Base-by-base conservation (phyloP, 64 coral and sea anemone species). In the Montipora sp. region DNA sequence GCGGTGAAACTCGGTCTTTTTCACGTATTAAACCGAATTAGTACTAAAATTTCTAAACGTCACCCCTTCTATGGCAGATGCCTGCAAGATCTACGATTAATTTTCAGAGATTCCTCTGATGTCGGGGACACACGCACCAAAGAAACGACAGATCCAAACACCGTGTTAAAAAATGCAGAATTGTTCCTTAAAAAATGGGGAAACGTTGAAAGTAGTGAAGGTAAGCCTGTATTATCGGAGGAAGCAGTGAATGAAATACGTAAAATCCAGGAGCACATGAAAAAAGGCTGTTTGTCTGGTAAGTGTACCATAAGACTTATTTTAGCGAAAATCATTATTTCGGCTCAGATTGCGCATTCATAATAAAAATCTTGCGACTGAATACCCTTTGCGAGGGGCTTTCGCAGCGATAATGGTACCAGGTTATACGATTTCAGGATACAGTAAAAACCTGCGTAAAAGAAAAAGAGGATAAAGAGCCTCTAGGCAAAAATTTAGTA, bases 251-350 rank as follows among this genome's bases (percentile, higher is more conserved):
- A 92, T 68, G 72, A 92, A 87, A 51, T 92, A 75, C 44, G 63
- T n/a, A 87, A 85, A 57, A 76, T 92, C 49, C 77, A 51, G 68
- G 90, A 61, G 55, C 90, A 92, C 48, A 92, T 92, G 75, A 85
- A 70, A 53, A 75, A 51, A 24, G 82, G 81, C 22, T 92, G 90
- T 51, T 84, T 92, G 80, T 92, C 75, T 18, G 80, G 87, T 72
- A 22, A 20, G 68, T 22, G 61, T 55, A 10, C 51, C 27, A 36
- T 36, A 36, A 36, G 27, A 36, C 27, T 36, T 36, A 36, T 36
- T 36, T 36, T 36, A 36, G 1, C 27, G 27, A 36, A 36, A 36
- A 36, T 36, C 27, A 2, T 36, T 36, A 36, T 36, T 36, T 36
- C 27, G 27, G 27, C 27, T 36, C 27, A 36, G 27, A 36, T 36